Evolutionary conservation across 2,113 vertebrate genomes (phyloP).

Genomic region (Zosterops lateralis): DNA sequence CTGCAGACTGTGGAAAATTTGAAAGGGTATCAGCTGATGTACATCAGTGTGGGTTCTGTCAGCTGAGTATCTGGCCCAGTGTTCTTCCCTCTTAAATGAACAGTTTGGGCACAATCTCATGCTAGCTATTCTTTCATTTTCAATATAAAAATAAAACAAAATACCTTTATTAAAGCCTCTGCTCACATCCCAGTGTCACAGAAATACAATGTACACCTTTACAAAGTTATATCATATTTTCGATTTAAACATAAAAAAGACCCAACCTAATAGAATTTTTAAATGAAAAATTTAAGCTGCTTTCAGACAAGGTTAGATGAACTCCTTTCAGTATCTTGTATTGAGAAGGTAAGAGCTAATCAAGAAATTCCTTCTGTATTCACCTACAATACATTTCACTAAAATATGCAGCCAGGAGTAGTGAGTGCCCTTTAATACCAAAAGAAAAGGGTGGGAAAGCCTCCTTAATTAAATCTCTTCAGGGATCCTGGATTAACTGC

Average conservation of each 20-base stretch:
- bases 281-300: neutral
- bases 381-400: neutral
- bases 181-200: neutral
- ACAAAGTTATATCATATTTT: neutral
- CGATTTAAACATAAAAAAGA: neutral
- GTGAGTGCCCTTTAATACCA: conserved; percentile 39
- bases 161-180: neutral
- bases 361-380: conserved; percentile 28
- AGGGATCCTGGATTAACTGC: conserved; percentile 52
- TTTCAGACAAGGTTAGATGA: neutral
- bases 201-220: neutral
- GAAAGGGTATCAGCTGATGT: neutral
- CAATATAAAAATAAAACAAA: neutral
- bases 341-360: conserved; percentile 14
- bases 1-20: neutral
- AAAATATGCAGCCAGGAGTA: conserved; percentile 33
- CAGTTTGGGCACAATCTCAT: neutral
- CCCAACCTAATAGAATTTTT: neutral
- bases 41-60: neutral
- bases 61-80: neutral
- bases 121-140: neutral
- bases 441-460: conserved; percentile 35
- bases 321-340: neutral
- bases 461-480: conserved; percentile 9
- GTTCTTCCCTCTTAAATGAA: neutral